Conservation (phyloP, 1,140 invertebrate genomes). For the Drosophila aff. region DNA sequence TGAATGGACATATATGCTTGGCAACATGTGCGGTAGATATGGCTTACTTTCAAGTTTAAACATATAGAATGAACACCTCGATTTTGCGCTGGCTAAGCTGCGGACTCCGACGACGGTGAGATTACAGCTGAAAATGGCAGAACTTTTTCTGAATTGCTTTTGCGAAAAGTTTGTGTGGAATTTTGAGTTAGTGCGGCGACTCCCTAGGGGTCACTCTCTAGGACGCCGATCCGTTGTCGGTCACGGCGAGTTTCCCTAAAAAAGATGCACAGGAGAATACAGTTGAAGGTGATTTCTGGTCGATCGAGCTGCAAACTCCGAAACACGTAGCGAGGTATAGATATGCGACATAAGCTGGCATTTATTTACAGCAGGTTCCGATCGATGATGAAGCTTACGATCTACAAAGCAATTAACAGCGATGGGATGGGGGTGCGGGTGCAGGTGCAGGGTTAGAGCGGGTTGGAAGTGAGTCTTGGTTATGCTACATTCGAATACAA, state of each 20-base stretch:
- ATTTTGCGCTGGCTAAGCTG: conserved; percentile 68
- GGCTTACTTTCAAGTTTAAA: conserved; percentile 15
- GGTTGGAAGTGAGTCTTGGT: conserved; percentile 35
- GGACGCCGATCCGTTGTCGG: conserved; percentile 53
- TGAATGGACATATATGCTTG: conserved; percentile 53
- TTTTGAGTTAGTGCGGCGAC: conserved; percentile 74
- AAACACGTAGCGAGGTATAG: conserved; percentile 7
- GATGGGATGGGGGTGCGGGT: conserved; percentile 28
- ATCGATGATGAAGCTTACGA: conserved; percentile 34
- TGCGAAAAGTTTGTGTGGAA: conserved; percentile 66
- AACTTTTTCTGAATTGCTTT: conserved; percentile 57
- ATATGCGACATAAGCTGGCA: conserved; percentile 33
- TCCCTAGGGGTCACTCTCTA: conserved; percentile 40
- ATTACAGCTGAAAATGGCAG: conserved; percentile 70
- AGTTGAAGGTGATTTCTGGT: conserved; percentile 28
- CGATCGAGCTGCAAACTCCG: conserved; percentile 22
- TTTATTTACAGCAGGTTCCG: conserved; percentile 64
- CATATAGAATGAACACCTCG: conserved; percentile 72
- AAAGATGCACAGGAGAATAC: conserved; percentile 61
- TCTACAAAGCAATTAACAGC: conserved; percentile 43
- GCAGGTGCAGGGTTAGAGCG: conserved; percentile 11
- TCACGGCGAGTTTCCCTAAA: conserved; percentile 66
- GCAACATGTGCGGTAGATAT: conserved; percentile 60
- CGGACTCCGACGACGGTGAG: conserved; percentile 40
- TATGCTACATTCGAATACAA: conserved; percentile 48